Percentiles rank a stretch among this genome's conserved stretches.
These are phyloP conservation scores for Istiophorus platypterus DNA, from an alignment of 2,113 vertebrate species.

Conservation along the genomic window DNA sequence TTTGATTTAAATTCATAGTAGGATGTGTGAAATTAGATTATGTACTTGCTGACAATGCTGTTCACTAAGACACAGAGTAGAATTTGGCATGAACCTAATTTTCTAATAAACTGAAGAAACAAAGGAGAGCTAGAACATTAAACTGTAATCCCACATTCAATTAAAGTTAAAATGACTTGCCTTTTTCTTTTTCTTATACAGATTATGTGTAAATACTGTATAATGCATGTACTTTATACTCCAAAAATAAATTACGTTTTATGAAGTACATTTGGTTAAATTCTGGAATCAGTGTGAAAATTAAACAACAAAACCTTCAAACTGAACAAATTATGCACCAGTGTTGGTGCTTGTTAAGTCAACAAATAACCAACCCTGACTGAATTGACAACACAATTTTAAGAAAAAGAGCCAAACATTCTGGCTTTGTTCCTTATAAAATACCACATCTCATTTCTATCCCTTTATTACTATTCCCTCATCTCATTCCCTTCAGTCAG, in stretches of 20 bases:
- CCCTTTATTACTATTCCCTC: no score
- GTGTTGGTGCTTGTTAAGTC: neutral
- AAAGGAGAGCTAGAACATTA: neutral
- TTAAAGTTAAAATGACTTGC: constrained; percentile 4
- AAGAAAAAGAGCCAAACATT: constrained; percentile 6
- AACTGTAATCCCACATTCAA: constrained; percentile 14
- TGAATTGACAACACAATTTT: neutral
- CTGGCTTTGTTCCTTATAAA: constrained; percentile 12
- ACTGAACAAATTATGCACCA: neutral
- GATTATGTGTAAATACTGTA: neutral
- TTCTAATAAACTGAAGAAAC: constrained; percentile 27
- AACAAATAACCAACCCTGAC: neutral
- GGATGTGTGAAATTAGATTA: constrained; percentile 51
- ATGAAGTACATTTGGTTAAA: no score
- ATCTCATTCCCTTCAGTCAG: constrained; percentile 24
- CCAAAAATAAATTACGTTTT: no score
- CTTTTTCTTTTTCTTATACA: neutral
- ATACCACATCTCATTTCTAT: no score
- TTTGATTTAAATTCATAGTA: constrained; percentile 25
- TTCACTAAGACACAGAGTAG: constrained; percentile 26
- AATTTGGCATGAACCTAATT: constrained; percentile 35
- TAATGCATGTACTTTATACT: no score
- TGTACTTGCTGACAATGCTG: constrained; percentile 24
- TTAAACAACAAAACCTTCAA: no score
- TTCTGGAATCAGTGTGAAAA: no score